Base-by-base conservation (phyloP, 1,140 invertebrate genomes). In the Trissolcus basalis region DNA sequence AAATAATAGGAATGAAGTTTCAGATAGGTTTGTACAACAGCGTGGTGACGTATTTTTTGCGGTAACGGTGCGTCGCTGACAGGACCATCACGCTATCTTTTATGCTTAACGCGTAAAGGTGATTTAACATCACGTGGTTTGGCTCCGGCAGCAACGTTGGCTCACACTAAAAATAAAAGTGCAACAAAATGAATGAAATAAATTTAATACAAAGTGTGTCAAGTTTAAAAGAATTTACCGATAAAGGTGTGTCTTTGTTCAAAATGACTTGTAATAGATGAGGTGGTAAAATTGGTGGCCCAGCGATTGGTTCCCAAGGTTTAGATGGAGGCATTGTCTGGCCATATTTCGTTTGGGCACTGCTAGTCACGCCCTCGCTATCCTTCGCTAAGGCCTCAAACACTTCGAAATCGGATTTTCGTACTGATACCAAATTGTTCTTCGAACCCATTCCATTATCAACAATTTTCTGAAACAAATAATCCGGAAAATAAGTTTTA, bases 81-180 rank as follows among this genome's bases (percentile, higher is more conserved):
- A 99, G 89, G 19, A 99, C 98, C 97, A 99, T 99, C 0, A 99
- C 98, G 43, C 98, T 98, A 89, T 99, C 98, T 90, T 99, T 99
- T 81, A 99, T 99, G 39, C 97, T 98, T 60, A 99, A 90, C 12
- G 98, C 98, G 90, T 99, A 99, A n/a, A 99, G 89, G 90, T 99
- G 98, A 89, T 99, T 99, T 74, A 99, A 90, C 98, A 99, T 99
- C 0, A 99, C 98, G 88, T 99, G 97, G 87, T 99, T 99, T 77
- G 98, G 97, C 89, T 99, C 97, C n/a, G 98, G 98, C 78, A 99
- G 88, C 73, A 99, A 90, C 48, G 97, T 98, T 48, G 98, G 98
- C 89, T 99, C 98, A 89, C 97, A 98, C 95, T 98, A 88, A 71
- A 91, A 90, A 80, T 72, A 64, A 75, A 51, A 8, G 0, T 10